Evolutionary conservation across 2,797 vertebrate genomes (phyloP).

Genomic region (Semaprochilodus insignis): DNA sequence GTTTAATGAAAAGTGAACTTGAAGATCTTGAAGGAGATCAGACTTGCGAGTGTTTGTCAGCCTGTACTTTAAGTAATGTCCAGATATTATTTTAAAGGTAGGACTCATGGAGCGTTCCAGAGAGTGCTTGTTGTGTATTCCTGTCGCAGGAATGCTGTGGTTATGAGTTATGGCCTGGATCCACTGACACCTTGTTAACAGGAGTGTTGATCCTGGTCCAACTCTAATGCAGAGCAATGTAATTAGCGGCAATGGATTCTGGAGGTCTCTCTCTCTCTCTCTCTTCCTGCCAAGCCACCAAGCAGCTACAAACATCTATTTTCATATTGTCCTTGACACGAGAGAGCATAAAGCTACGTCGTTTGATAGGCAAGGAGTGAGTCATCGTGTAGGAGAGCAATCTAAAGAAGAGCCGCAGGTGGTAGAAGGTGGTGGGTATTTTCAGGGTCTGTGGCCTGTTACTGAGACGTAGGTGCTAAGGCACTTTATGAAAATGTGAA

Average conservation of each 20-base stretch:
- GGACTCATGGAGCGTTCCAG: not conserved
- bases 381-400: conserved; percentile 27
- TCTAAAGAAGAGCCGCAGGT: not conserved
- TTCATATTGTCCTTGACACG: conserved; percentile 2
- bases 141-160: not conserved
- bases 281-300: conserved; percentile 7
- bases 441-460: not conserved
- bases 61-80: not conserved
- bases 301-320: not conserved
- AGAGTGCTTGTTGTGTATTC: not conserved
- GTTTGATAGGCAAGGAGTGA: conserved; percentile 8
- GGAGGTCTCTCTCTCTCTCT: not conserved
- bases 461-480: not conserved
- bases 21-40: not conserved
- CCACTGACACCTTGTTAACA: conserved; percentile 41
- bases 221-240: conserved; percentile 70
- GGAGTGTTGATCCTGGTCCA: conserved; percentile 24
- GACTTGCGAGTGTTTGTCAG: not conserved
- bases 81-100: not conserved
- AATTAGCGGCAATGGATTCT: not conserved
- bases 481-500: not conserved
- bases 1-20: not conserved
- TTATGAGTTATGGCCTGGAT: conserved; percentile 4
- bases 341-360: not conserved
- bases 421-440: no score